Percentiles rank a stretch among this genome's conserved stretches.
Conservation (phyloP, 2,888 invertebrate species). For the Caenorhabditis zanzibari region DNA sequence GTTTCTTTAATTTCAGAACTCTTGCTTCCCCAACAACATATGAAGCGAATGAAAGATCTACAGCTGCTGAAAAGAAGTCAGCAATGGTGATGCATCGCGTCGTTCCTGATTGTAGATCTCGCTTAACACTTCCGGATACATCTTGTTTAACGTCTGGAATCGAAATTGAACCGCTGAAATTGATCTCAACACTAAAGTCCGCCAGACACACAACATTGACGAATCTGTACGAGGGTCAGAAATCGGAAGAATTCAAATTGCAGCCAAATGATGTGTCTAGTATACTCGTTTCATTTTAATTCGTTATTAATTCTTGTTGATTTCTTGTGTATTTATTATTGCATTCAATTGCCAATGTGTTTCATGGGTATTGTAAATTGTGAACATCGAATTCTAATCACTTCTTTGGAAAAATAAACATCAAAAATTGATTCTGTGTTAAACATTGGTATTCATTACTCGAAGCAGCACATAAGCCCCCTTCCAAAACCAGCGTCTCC, state of each 20-base stretch:
- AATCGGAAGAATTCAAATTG: slow-evolving; percentile 40
- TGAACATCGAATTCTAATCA: slow-evolving; percentile 16
- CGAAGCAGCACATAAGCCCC: no score
- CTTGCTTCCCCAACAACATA: slow-evolving; percentile 59
- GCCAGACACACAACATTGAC: slow-evolving; percentile 51
- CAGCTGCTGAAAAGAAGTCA: slow-evolving; percentile 62
- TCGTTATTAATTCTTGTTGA: neutral
- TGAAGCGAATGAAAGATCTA: slow-evolving; percentile 38
- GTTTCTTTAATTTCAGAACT: slow-evolving; percentile 44
- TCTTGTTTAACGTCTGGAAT: slow-evolving; percentile 26
- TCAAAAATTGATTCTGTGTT: neutral
- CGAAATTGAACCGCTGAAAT: slow-evolving; percentile 46
- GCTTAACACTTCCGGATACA: slow-evolving; percentile 28
- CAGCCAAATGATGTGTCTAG: slow-evolving; percentile 56
- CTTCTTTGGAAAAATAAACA: neutral
- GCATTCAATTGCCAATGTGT: slow-evolving; percentile 14
- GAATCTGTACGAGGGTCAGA: slow-evolving; percentile 48
- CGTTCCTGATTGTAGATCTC: slow-evolving; percentile 77
- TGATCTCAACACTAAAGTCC: slow-evolving; percentile 52
- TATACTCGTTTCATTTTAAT: slow-evolving; percentile 60
- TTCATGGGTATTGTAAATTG: slow-evolving; percentile 50
- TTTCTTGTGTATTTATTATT: slow-evolving; percentile 17
- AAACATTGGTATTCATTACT: neutral
- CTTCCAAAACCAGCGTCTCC: neutral
- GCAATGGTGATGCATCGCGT: slow-evolving; percentile 78